Evolutionary conservation across 53 echinoderm and acorn worm genomes (phyloP).

Genomic region (Patiria pectinifera): DNA sequence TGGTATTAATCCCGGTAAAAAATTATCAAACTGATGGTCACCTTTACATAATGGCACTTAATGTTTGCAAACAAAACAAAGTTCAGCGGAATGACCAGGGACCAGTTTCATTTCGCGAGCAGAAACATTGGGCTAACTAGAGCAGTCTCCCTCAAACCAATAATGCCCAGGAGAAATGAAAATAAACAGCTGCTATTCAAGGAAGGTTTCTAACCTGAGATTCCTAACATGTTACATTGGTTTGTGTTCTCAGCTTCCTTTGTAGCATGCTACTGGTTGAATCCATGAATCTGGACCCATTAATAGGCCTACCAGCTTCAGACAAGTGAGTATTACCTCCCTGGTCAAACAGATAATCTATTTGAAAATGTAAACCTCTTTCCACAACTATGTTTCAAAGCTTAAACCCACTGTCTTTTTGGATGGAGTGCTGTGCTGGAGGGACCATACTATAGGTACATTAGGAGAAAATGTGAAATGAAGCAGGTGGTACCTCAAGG

Average conservation of each 20-base stretch:
- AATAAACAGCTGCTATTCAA: neutral
- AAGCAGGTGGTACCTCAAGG: too few species aligned
- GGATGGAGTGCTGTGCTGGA: too few species aligned
- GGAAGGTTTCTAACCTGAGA: neutral
- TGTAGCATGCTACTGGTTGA: slow-evolving; percentile 82
- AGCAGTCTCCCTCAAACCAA: too few species aligned
- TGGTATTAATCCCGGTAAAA: too few species aligned
- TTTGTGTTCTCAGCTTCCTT: slow-evolving; percentile 71
- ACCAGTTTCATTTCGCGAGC: neutral
- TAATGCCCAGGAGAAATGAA: too few species aligned
- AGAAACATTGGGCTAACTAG: neutral
- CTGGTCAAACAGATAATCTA: too few species aligned
- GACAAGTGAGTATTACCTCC: slow-evolving; percentile 59
- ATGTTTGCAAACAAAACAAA: neutral
- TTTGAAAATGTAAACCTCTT: neutral
- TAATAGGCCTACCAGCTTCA: slow-evolving; percentile 69
- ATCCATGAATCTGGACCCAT: slow-evolving; percentile 86
- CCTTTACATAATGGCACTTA: neutral
- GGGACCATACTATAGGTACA: too few species aligned
- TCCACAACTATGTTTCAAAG: too few species aligned
- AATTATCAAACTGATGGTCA: too few species aligned
- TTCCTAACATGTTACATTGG: neutral
- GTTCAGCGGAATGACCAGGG: too few species aligned
- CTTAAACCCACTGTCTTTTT: too few species aligned
- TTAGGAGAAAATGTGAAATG: too few species aligned